Percentiles rank a stretch among this genome's conserved stretches.
Conservation (phyloP, 2,797 vertebrate genomes). For the Bufotes viridis region DNA sequence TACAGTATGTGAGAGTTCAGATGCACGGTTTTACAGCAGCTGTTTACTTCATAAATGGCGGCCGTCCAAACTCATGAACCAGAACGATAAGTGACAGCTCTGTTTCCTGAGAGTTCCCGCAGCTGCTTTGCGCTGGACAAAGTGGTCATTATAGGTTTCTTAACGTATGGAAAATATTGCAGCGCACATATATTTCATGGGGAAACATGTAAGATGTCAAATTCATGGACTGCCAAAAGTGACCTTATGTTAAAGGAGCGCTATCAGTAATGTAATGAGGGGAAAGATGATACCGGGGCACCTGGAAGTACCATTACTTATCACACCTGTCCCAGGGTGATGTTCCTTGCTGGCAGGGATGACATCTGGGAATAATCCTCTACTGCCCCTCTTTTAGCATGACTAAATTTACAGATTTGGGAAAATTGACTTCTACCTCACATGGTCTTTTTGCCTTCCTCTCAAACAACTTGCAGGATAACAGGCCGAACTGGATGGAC, state of each 20-base stretch:
- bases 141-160: conserved; percentile 48
- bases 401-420: background rate
- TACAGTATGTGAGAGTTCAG: conserved; percentile 48
- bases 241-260: conserved; percentile 39
- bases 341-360: background rate
- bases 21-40: conserved; percentile 16
- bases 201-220: conserved; percentile 42
- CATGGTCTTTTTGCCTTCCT: too few species aligned
- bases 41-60: conserved; percentile 44
- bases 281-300: conserved; percentile 31
- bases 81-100: conserved; percentile 47
- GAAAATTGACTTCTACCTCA: background rate
- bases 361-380: background rate
- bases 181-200: conserved; percentile 31
- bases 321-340: conserved; percentile 30
- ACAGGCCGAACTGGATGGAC: too few species aligned
- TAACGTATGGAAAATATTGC: conserved; percentile 48
- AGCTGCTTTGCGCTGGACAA: conserved; percentile 47
- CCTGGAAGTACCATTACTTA: conserved; percentile 24
- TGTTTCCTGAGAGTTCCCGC: conserved; percentile 48
- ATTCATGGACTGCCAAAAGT: conserved; percentile 29
- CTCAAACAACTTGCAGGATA: too few species aligned
- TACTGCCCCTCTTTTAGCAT: background rate
- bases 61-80: conserved; percentile 40
- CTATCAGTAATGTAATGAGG: conserved; percentile 26